These are phyloP conservation scores for Oplegnathus fasciatus DNA, from an alignment of 2,113 vertebrate species.

Conservation along the genomic window DNA sequence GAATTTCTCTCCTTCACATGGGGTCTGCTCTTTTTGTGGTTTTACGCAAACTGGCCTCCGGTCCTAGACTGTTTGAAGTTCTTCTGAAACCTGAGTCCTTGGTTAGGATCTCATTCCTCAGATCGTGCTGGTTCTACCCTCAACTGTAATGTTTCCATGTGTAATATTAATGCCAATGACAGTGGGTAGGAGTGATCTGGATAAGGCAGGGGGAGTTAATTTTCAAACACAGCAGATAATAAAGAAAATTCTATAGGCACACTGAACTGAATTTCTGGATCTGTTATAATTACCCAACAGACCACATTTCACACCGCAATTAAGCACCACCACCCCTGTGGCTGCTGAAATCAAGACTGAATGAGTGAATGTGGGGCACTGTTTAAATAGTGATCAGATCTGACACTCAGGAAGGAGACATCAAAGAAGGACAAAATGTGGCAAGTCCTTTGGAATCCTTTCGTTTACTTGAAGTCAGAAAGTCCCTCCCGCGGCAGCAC, in stretches of 20 bases:
- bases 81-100: conserved; percentile 52
- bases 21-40: conserved; percentile 55
- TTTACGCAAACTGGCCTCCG: conserved; percentile 56
- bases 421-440: conserved; percentile 53
- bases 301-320: conserved; percentile 60
- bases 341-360: conserved; percentile 61
- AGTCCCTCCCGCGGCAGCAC: conserved; percentile 55
- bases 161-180: conserved; percentile 22
- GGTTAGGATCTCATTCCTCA: conserved; percentile 31
- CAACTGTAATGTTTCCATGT: conserved; percentile 54
- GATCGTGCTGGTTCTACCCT: conserved; percentile 10
- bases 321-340: conserved; percentile 29
- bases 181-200: conserved; percentile 34
- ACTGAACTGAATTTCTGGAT: conserved; percentile 41
- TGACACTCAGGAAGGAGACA: conserved; percentile 49
- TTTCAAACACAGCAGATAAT: conserved; percentile 59
- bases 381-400: conserved; percentile 60
- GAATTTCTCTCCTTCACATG: conserved; percentile 68
- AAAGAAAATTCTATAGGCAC: conserved; percentile 38
- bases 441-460: conserved; percentile 50
- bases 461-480: conserved; percentile 54
- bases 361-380: conserved; percentile 49
- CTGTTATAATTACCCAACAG: conserved; percentile 39
- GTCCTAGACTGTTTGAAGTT: conserved; percentile 53
- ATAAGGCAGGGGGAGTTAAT: conserved; percentile 25